Conservation (phyloP, 2,888 invertebrate species). For the Congeria kusceri region DNA sequence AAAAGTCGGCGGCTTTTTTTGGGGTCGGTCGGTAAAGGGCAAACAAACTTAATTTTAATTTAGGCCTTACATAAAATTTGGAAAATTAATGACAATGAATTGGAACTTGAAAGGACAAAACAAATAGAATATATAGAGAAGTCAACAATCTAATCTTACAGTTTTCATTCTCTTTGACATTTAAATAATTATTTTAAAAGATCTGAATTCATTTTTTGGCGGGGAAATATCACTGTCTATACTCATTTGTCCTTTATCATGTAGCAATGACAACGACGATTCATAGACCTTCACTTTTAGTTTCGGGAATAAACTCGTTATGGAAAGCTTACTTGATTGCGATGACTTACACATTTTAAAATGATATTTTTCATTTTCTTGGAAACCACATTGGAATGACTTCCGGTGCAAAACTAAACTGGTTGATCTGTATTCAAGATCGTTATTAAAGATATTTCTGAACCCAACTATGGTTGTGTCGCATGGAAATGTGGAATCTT, state of each 20-base stretch:
- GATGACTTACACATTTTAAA: slow-evolving; percentile 22
- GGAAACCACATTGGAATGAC: slow-evolving; percentile 73
- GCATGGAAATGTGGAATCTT: slow-evolving; percentile 72
- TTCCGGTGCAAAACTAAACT: slow-evolving; percentile 76
- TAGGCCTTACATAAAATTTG: too few species aligned
- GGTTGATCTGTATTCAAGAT: slow-evolving; percentile 75
- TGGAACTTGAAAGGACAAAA: too few species aligned
- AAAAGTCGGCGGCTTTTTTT: too few species aligned
- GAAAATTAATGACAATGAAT: too few species aligned
- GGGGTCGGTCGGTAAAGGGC: too few species aligned
- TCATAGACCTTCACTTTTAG: slow-evolving; percentile 53
- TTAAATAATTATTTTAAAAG: slow-evolving; percentile 42
- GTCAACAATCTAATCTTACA: too few species aligned
- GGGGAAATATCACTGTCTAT: slow-evolving; percentile 57
- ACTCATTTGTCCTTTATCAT: slow-evolving; percentile 61
- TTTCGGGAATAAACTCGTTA: slow-evolving; percentile 44
- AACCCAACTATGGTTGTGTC: slow-evolving; percentile 74
- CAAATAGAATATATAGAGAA: too few species aligned
- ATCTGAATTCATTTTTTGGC: slow-evolving; percentile 67
- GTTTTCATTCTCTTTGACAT: too few species aligned
- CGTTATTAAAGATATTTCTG: slow-evolving; percentile 73
- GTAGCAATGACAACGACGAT: slow-evolving; percentile 77
- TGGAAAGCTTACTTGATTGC: slow-evolving; percentile 15
- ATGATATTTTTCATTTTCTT: slow-evolving; percentile 4
- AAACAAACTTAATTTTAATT: too few species aligned